These are phyloP conservation scores for Pongo pygmaeus DNA, from an alignment of 2,113 vertebrate genomes.

Conservation along the genomic window DNA sequence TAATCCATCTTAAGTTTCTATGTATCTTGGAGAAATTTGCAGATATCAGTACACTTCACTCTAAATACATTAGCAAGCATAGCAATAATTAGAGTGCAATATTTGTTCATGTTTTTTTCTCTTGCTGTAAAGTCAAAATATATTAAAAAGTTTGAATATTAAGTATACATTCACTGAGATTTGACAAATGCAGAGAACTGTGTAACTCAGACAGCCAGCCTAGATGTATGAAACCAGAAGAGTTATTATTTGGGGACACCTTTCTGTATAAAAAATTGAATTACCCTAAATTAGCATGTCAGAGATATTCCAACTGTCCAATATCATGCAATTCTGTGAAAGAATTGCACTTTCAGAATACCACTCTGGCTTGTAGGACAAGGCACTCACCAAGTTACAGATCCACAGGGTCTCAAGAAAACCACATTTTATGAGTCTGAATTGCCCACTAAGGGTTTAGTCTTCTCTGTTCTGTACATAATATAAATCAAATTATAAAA, in stretches of 20 bases:
- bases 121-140: not conserved
- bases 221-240: not conserved
- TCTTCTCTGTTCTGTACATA: no score
- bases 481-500: no score
- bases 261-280: not conserved
- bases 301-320: not conserved
- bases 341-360: not conserved
- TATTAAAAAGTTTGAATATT: not conserved
- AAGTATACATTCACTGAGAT: not conserved
- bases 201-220: not conserved
- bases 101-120: not conserved
- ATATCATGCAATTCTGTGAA: not conserved
- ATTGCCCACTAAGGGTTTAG: no score
- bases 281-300: not conserved
- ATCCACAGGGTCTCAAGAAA: not conserved
- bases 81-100: not conserved
- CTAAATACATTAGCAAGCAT: not conserved
- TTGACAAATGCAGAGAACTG: not conserved
- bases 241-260: not conserved
- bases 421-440: not conserved
- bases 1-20: not conserved
- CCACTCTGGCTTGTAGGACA: not conserved
- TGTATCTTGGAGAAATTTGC: not conserved
- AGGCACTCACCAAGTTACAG: not conserved
- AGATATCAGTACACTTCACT: not conserved